phyloP scores from a whole-genome alignment of 2,888 invertebrate genomes.

The Meloe dianella region DNA sequence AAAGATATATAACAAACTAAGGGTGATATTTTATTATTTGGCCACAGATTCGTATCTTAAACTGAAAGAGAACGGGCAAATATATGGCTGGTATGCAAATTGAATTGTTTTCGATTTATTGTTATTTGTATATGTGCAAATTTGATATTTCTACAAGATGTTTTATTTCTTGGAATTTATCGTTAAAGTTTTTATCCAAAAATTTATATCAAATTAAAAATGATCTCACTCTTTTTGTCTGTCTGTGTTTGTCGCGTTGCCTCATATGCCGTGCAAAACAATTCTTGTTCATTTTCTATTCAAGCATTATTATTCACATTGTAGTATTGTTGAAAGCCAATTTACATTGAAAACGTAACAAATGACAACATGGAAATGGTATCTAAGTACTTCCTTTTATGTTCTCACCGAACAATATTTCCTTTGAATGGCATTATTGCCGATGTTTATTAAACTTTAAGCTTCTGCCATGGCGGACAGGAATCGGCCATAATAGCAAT shows the following conservation, averaged over 20 bases:
- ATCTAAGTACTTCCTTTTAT: not conserved
- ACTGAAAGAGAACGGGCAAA: slow-evolving; percentile 43
- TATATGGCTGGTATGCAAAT: slow-evolving; percentile 51
- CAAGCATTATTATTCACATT: not conserved
- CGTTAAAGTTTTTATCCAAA: not conserved
- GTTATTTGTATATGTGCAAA: slow-evolving; percentile 41
- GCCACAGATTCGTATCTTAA: slow-evolving; percentile 48
- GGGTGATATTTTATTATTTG: slow-evolving; percentile 49
- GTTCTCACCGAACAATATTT: not conserved
- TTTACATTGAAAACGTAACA: not conserved
- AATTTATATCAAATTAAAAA: not conserved
- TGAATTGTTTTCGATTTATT: slow-evolving; percentile 52
- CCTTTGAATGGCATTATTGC: not conserved
- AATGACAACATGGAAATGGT: not conserved
- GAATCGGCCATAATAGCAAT: not conserved
- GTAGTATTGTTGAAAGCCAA: not conserved
- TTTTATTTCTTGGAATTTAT: slow-evolving; percentile 25
- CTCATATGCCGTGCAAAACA: not conserved
- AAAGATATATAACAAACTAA: slow-evolving; percentile 44
- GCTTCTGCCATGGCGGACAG: not conserved
- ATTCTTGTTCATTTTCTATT: not conserved
- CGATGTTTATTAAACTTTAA: not conserved
- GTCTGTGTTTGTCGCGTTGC: too few relatives aligned
- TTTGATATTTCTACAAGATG: slow-evolving; percentile 32
- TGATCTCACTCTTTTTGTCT: not conserved